A percentile compares a stretch with the other conserved stretches of the same genome.
Evolutionary conservation across 2,797 vertebrate species (phyloP).

Genomic region (Anguilla megastoma): DNA sequence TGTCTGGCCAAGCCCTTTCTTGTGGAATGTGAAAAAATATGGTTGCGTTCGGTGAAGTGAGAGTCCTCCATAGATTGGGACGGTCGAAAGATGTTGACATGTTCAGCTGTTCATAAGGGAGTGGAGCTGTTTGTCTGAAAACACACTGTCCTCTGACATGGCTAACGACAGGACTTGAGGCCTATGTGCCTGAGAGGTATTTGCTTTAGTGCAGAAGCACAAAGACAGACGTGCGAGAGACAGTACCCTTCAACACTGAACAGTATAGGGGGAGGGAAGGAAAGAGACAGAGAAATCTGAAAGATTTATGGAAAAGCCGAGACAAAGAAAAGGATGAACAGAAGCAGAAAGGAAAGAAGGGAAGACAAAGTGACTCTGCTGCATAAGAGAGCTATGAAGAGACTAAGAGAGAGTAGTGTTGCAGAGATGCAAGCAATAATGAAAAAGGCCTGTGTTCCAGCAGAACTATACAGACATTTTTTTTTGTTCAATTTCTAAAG

Average conservation of each 20-base stretch:
- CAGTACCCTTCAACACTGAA: background rate
- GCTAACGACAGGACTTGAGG: background rate
- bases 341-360: background rate
- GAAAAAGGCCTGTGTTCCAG: background rate
- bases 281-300: background rate
- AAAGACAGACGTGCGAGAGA: background rate
- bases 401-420: background rate
- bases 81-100: background rate
- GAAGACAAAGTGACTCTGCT: background rate
- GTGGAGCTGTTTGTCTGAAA: background rate
- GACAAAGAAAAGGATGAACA: background rate
- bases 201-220: background rate
- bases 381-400: background rate
- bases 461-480: background rate
- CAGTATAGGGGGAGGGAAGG: background rate
- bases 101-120: background rate
- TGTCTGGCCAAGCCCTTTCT: background rate
- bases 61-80: background rate
- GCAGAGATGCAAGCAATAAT: background rate
- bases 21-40: conserved; percentile 2
- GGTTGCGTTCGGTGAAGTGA: background rate
- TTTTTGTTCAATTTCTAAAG: background rate
- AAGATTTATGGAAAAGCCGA: background rate
- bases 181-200: background rate
- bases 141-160: background rate